Percentiles rank a stretch among this genome's conserved stretches.
Evolutionary conservation across 2,113 vertebrate genomes (phyloP).

Genomic region (Puffinus mauretanicus): DNA sequence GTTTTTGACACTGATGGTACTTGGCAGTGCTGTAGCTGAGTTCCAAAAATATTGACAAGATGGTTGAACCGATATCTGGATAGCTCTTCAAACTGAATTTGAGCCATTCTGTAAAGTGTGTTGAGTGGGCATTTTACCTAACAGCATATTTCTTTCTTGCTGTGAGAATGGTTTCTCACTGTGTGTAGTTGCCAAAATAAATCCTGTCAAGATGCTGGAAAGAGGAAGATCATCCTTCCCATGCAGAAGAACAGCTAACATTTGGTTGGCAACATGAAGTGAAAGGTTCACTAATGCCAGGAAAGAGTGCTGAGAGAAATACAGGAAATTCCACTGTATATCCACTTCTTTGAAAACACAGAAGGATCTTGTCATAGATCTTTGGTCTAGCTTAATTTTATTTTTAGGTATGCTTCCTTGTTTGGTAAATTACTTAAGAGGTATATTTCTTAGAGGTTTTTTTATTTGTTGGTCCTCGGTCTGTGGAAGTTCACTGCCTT

Average conservation of each 20-base stretch:
- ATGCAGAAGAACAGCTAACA: conserved; percentile 37
- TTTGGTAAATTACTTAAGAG: not conserved
- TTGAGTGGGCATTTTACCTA: conserved; percentile 8
- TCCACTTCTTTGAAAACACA: not conserved
- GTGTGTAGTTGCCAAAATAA: conserved; percentile 23
- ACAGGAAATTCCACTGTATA: conserved; percentile 4
- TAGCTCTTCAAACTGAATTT: conserved; percentile 34
- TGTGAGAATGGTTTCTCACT: conserved; percentile 12
- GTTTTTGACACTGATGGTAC: conserved; percentile 20
- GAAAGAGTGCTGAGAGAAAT: not conserved
- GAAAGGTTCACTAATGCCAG: not conserved
- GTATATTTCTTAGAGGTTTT: not conserved
- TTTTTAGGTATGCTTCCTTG: not conserved
- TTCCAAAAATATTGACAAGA: conserved; percentile 37
- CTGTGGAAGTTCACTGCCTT: not conserved
- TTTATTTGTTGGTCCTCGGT: not conserved
- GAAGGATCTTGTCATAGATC: not conserved
- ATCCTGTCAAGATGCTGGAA: conserved; percentile 29
- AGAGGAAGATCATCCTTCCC: not conserved
- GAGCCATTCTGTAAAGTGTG: not conserved
- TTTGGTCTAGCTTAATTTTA: not conserved
- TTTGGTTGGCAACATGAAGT: conserved; percentile 38
- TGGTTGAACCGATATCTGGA: conserved; percentile 12
- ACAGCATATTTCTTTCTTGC: conserved; percentile 15
- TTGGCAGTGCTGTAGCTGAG: not conserved